These are phyloP conservation scores for Myodes glareolus DNA, from an alignment of 2,113 vertebrate genomes.

Conservation along the genomic window DNA sequence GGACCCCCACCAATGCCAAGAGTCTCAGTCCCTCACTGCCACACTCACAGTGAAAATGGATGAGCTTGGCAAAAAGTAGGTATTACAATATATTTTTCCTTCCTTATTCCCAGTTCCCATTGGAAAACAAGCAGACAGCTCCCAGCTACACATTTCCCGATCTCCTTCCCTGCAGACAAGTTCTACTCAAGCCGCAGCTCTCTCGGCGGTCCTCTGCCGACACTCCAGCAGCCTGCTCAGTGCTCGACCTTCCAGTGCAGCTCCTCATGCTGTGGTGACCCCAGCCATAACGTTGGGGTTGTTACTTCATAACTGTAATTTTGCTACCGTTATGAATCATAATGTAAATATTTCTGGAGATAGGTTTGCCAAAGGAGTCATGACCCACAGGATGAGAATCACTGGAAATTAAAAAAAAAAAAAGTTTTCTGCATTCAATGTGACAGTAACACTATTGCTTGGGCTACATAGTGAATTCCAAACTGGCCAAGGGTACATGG, in stretches of 20 bases:
- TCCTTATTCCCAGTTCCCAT: neutral
- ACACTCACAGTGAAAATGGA: neutral
- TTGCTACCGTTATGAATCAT: neutral
- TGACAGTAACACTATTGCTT: neutral
- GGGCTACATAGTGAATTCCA: neutral
- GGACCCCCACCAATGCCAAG: neutral
- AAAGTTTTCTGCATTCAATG: neutral
- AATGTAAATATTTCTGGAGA: neutral
- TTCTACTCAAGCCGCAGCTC: neutral
- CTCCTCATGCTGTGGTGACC: neutral
- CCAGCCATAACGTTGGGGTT: neutral
- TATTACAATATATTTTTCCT: neutral
- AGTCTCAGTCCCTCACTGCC: neutral
- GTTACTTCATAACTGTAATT: neutral
- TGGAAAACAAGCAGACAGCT: constrained; percentile 41
- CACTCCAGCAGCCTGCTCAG: neutral
- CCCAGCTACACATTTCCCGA: neutral
- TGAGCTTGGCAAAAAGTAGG: neutral
- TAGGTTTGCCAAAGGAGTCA: neutral
- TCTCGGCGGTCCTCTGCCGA: neutral
- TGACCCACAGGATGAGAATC: neutral
- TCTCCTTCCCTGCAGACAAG: neutral
- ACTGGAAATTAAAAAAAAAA: neutral
- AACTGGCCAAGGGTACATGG: neutral
- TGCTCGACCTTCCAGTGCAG: neutral